A percentile compares a stretch with the other conserved stretches of the same genome.
phyloP scores from a whole-genome alignment of 2,113 vertebrate genomes.

The Ophthalmolycus amberensis region DNA sequence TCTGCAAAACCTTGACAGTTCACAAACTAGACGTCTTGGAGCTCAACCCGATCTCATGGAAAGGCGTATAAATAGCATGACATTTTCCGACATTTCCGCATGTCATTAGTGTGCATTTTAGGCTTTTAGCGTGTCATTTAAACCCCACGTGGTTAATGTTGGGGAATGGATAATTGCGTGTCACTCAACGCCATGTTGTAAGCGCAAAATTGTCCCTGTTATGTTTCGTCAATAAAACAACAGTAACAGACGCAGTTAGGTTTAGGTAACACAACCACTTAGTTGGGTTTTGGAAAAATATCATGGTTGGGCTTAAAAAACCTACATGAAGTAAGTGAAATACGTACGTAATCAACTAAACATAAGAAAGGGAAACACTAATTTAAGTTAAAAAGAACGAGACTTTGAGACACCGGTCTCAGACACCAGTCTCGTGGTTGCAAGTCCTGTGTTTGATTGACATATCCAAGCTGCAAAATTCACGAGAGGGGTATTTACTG shows the following conservation, averaged over 20 bases:
- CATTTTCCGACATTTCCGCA: neutral
- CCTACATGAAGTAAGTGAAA: too few relatives aligned
- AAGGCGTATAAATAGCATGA: too few relatives aligned
- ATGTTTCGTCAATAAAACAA: too few relatives aligned
- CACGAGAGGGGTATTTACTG: too few relatives aligned
- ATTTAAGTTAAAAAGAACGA: too few relatives aligned
- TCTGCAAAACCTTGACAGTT: neutral
- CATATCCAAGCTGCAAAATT: too few relatives aligned
- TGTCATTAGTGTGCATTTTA: neutral
- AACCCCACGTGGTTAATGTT: neutral
- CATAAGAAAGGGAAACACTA: too few relatives aligned
- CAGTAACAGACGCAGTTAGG: neutral
- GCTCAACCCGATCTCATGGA: neutral
- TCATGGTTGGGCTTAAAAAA: too few relatives aligned
- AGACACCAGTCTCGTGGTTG: too few relatives aligned
- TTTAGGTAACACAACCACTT: neutral
- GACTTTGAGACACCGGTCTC: too few relatives aligned
- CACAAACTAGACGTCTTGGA: neutral
- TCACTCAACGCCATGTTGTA: neutral
- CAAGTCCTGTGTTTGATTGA: too few relatives aligned
- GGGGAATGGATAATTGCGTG: neutral
- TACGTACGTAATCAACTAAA: too few relatives aligned
- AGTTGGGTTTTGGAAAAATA: neutral
- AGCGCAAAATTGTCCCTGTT: neutral
- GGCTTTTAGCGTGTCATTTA: neutral